These are phyloP conservation scores for Cepaea nemoralis DNA, from an alignment of 1,140 invertebrate genomes.

Conservation along the genomic window DNA sequence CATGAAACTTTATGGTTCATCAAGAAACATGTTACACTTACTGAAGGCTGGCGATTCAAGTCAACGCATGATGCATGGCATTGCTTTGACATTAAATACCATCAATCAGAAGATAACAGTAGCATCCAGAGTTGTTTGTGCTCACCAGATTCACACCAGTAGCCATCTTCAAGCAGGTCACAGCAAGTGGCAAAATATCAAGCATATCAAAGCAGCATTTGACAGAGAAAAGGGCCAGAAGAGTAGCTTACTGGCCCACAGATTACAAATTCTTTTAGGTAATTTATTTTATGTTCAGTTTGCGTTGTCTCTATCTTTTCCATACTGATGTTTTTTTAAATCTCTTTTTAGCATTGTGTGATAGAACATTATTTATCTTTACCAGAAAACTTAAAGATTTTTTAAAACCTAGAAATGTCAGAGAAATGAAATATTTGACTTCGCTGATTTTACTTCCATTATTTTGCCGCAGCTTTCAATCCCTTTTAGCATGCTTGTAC, in stretches of 20 bases:
- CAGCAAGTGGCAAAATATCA: slow-evolving; percentile 39
- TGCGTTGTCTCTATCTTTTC: no score
- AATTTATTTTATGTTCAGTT: neutral
- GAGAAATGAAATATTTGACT: no score
- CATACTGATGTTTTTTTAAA: no score
- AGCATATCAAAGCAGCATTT: slow-evolving; percentile 32
- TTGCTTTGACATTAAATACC: neutral
- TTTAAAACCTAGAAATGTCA: no score
- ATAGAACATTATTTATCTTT: no score
- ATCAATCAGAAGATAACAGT: neutral
- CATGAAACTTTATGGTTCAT: neutral
- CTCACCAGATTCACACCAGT: neutral
- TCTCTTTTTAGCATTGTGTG: no score
- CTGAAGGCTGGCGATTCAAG: neutral
- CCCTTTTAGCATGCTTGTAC: no score
- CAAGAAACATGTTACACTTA: neutral
- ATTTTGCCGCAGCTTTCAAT: no score
- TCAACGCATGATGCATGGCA: neutral
- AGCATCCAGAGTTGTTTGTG: neutral
- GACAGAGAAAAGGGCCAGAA: slow-evolving; percentile 23
- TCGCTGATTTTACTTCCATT: no score
- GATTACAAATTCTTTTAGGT: slow-evolving; percentile 19
- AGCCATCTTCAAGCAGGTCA: slow-evolving; percentile 9
- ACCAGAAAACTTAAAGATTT: no score
- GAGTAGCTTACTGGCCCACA: neutral